Evolutionary conservation across 2,888 invertebrate genomes (phyloP).

Genomic region (Incurvaria masculella): DNA sequence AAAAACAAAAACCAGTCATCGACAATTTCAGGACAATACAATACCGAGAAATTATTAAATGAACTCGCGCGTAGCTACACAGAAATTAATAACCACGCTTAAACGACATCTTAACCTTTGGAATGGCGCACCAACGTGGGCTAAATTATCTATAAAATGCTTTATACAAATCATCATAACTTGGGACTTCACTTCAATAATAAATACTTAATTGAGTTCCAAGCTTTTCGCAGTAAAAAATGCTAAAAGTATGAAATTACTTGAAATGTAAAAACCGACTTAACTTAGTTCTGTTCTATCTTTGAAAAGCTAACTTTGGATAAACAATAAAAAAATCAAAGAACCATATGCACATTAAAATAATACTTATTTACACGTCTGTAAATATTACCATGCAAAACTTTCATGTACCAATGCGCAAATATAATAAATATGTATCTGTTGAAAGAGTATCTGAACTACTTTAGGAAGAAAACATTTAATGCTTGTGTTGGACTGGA

Average conservation of each 20-base stretch:
- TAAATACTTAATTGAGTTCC: neutral
- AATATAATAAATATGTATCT: too few species aligned
- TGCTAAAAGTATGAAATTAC: too few species aligned
- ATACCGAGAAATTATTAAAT: neutral
- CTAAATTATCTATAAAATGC: neutral
- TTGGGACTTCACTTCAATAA: neutral
- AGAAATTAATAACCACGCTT: neutral
- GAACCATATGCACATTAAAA: too few species aligned
- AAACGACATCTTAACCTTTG: neutral
- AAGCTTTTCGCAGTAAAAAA: neutral
- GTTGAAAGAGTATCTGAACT: too few species aligned
- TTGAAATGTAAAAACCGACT: too few species aligned
- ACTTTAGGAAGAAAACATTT: too few species aligned
- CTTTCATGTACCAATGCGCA: too few species aligned
- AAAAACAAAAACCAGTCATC: neutral
- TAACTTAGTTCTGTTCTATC: too few species aligned
- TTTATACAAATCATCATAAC: neutral
- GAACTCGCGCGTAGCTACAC: neutral
- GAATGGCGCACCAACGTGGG: neutral
- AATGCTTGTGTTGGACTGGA: too few species aligned
- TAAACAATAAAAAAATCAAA: slow-evolving; percentile 35
- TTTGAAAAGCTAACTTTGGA: slow-evolving; percentile 57
- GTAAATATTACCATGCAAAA: too few species aligned
- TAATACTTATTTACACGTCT: too few species aligned
- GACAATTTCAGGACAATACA: neutral